phyloP scores from a whole-genome alignment of 2,797 vertebrate species.

The Typhlichthys eigenmanni region DNA sequence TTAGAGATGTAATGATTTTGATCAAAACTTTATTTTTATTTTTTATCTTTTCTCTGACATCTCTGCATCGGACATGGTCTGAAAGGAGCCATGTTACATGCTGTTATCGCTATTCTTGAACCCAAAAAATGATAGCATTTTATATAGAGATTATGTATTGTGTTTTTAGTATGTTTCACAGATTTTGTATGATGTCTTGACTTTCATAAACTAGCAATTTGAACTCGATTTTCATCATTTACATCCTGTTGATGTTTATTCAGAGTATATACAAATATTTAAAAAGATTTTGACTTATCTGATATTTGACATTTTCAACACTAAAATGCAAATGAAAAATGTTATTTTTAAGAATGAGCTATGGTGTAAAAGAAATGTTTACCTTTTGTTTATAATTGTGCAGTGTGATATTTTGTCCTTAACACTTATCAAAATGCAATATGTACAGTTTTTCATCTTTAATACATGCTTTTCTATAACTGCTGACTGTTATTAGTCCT shows the following conservation, averaged over 20 bases:
- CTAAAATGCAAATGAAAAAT: too few species aligned
- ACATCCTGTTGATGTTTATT: too few species aligned
- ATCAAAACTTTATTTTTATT: too few species aligned
- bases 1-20: too few species aligned
- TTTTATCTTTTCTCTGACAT: not conserved
- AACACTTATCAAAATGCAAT: constrained; percentile 26
- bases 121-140: not conserved
- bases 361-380: too few species aligned
- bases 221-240: too few species aligned
- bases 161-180: too few species aligned
- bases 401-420: not conserved
- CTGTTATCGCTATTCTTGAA: not conserved
- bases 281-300: too few species aligned
- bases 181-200: not conserved
- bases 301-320: too few species aligned
- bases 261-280: too few species aligned
- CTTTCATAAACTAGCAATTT: not conserved
- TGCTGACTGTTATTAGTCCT: not conserved
- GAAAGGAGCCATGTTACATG: not conserved
- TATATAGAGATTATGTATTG: too few species aligned
- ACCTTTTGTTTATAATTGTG: not conserved
- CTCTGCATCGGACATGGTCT: not conserved
- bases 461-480: constrained; percentile 41
- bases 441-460: constrained; percentile 52
- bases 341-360: too few species aligned